Percentiles rank a stretch among this genome's conserved stretches.
Evolutionary conservation across 2,797 vertebrate genomes (phyloP).

Genomic region (Poeciliopsis gracilis): DNA sequence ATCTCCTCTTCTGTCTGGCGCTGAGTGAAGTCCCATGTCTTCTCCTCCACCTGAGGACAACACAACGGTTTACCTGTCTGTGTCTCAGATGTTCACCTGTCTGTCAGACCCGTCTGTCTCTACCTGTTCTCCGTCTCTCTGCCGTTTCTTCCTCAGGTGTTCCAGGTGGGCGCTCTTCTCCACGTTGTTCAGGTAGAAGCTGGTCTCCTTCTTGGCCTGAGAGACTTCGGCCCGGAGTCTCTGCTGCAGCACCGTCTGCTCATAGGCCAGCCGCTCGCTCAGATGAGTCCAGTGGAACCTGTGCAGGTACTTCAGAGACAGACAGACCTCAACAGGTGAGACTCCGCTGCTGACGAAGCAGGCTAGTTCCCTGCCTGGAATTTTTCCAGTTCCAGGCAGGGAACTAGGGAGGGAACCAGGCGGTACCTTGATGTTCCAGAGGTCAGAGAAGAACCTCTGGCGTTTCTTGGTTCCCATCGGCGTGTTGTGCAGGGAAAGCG

Average conservation of each 20-base stretch:
- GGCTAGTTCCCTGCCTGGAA: no score
- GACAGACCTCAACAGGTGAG: background rate
- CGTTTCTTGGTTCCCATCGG: conserved; percentile 84
- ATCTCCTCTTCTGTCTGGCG: conserved; percentile 88
- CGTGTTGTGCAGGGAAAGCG: conserved; percentile 85
- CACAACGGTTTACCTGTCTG: background rate
- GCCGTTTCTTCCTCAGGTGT: conserved; percentile 59
- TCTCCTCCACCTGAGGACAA: conserved; percentile 62
- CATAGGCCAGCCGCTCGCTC: conserved; percentile 88
- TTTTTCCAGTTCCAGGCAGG: background rate
- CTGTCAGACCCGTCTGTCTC: background rate
- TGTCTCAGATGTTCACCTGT: background rate
- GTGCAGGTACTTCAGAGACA: conserved; percentile 85
- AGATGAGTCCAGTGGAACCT: conserved; percentile 92
- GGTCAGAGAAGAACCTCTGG: conserved; percentile 82
- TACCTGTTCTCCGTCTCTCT: conserved; percentile 51
- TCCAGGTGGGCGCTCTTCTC: conserved; percentile 71
- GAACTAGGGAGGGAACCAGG: background rate
- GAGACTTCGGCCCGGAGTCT: conserved; percentile 88
- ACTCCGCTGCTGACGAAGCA: background rate
- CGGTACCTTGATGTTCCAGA: conserved; percentile 91
- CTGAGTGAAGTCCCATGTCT: conserved; percentile 88
- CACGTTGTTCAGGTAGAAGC: conserved; percentile 87
- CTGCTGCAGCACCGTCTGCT: conserved; percentile 87
- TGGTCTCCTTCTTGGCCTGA: conserved; percentile 90